phyloP scores from a whole-genome alignment of 2,113 vertebrate species.

The Leptobrachium ailaonicum region DNA sequence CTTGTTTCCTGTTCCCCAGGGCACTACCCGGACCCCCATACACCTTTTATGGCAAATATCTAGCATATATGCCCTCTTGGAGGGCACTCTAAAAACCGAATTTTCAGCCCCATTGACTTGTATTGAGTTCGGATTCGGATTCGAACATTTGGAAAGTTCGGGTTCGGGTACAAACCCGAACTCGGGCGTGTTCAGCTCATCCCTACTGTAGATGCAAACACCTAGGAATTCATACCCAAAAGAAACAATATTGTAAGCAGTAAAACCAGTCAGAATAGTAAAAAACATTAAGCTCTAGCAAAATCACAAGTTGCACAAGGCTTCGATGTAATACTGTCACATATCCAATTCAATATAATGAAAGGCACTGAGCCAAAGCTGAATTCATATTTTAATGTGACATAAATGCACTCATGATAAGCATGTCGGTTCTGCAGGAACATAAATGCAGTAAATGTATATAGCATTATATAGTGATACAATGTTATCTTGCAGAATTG shows the following conservation, averaged over 20 bases:
- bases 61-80: too few species aligned
- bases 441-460: background rate
- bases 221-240: background rate
- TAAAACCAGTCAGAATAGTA: slow-evolving; percentile 1
- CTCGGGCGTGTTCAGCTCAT: too few species aligned
- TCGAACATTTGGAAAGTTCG: too few species aligned
- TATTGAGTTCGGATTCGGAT: too few species aligned
- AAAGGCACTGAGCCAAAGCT: slow-evolving; percentile 10
- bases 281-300: background rate
- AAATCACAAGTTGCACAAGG: background rate
- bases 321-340: slow-evolving; percentile 9
- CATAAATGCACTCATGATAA: background rate
- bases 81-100: too few species aligned
- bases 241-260: slow-evolving; percentile 15
- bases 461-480: background rate
- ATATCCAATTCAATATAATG: slow-evolving; percentile 12
- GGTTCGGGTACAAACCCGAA: too few species aligned
- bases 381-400: background rate
- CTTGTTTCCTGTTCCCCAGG: too few species aligned
- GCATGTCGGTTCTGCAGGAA: background rate
- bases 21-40: too few species aligned
- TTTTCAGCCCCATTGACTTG: too few species aligned
- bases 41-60: too few species aligned
- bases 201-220: background rate
- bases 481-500: too few species aligned